A percentile compares a stretch with the other conserved stretches of the same genome.
These are phyloP conservation scores for Adoxophyes honmai DNA, from an alignment of 1,140 invertebrate genomes.

Conservation along the genomic window DNA sequence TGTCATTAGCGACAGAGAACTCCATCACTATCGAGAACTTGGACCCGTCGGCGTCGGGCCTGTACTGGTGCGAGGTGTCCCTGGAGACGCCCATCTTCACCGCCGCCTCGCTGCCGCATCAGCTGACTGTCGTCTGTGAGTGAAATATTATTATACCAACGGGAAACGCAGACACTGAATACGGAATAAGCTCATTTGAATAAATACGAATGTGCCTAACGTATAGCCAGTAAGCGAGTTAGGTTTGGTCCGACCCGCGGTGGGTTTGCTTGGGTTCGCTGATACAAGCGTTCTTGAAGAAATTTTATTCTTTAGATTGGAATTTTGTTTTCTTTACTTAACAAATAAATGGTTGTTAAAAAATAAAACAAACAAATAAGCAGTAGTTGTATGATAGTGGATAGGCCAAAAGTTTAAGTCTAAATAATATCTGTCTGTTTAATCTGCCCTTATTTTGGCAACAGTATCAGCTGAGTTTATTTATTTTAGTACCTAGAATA, in stretches of 20 bases:
- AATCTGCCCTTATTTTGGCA: too few relatives aligned
- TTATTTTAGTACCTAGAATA: too few relatives aligned
- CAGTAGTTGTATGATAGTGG: too few relatives aligned
- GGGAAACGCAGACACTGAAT: conserved; percentile 24
- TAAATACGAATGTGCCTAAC: conserved; percentile 23
- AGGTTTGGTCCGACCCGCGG: background rate
- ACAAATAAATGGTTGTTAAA: too few relatives aligned
- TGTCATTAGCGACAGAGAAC: conserved; percentile 82
- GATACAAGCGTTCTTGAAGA: too few relatives aligned
- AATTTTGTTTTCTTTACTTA: too few relatives aligned
- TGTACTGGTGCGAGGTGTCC: conserved; percentile 87
- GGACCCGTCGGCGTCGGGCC: conserved; percentile 84
- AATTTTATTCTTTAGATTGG: too few relatives aligned
- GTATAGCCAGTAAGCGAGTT: background rate
- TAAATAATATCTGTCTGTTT: too few relatives aligned
- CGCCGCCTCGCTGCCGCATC: conserved; percentile 82
- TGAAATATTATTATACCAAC: conserved; percentile 31
- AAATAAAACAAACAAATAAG: too few relatives aligned
- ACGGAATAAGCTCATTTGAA: conserved; percentile 27
- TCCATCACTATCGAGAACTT: conserved; percentile 85
- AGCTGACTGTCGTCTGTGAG: conserved; percentile 87
- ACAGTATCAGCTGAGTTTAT: too few relatives aligned
- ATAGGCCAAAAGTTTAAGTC: too few relatives aligned
- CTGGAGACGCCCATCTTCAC: conserved; percentile 87
- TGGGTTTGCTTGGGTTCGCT: background rate